Evolutionary conservation across 2,113 vertebrate genomes (phyloP), one percentile per base, ranked within the genome.

Genomic region (Brachyhypopomus gauderio): DNA sequence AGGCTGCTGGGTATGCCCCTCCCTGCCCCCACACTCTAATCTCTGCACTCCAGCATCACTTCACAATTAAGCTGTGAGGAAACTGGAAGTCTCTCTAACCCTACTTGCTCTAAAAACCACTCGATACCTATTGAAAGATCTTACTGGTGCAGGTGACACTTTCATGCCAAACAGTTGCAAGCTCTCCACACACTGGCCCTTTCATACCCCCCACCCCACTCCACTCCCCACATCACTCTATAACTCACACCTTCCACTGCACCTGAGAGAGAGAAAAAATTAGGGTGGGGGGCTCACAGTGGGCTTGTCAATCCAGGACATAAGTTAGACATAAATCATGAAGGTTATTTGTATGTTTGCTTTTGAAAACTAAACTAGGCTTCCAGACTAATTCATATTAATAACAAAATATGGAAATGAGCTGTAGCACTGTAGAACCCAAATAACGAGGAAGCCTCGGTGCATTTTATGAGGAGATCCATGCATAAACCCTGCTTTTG

Each of bases 401-500:
- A 87, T 86, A 87, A 83, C 85, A 5, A 90, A 87, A 87, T 76
- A 87, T 45, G 87, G 63, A 85, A 75, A 90, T 88, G 86, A 86
- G 87, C 58, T 17, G 74, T 80, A 75, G 85, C 71, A n/a, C 70
- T 22, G 78, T 70, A 83, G 27, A 69, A 25, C 25, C 20, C 27
- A 60, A 79, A 78, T 84, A 84, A 78, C 80, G 83, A 80, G 77
- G 48, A 89, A 87, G 88, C 72, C 73, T 73, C 81, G 6, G 75
- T 92, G 85, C 58, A 91, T 93, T 86, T 93, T 92, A 84, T 77
- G 90, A 91, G 88, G 87, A 91, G 92, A 93, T 92, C 90, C 89
- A 89, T 55, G 59, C 91, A 90, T 93, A 93, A 92, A 81, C 79
- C 80, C 92, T 94, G 93, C 94, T 95, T 94, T 92, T 94, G 93